These are phyloP conservation scores for Pemphigus obesinymphae DNA, from an alignment of 1,140 invertebrate genomes.

Conservation along the genomic window DNA sequence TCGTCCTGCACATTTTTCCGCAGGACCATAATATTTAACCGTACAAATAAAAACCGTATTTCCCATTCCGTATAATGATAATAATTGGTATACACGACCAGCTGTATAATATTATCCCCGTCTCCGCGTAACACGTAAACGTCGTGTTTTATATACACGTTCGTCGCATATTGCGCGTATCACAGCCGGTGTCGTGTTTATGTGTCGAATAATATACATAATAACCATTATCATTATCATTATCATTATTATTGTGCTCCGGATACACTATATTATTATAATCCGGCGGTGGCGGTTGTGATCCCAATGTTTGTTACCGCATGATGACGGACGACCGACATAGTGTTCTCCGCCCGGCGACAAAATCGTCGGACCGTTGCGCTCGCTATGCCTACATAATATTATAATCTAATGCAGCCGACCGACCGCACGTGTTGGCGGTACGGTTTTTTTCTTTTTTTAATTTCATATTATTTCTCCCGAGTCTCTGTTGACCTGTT, in stretches of 20 bases:
- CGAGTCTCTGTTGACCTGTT: no score
- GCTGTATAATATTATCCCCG: no score
- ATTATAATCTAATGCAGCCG: not conserved
- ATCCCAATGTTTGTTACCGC: not conserved
- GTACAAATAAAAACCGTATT: not conserved
- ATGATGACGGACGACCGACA: not conserved
- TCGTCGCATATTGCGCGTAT: not conserved
- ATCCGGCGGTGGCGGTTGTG: not conserved
- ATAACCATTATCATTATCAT: not conserved
- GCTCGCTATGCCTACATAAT: not conserved
- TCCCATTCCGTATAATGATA: no score
- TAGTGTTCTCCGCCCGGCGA: not conserved
- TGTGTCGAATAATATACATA: not conserved
- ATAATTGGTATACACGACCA: no score
- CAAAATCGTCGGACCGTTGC: not conserved
- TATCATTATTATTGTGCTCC: not conserved
- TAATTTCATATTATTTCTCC: no score
- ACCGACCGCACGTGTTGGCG: not conserved
- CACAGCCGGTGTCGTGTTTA: not conserved
- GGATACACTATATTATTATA: not conserved
- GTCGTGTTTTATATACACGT: not conserved
- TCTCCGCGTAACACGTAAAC: not conserved
- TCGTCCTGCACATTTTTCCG: not conserved
- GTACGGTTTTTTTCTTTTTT: no score
- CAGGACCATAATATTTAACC: not conserved